Conservation (phyloP, 1,140 invertebrate genomes). For the Apocrypta bakeri region DNA sequence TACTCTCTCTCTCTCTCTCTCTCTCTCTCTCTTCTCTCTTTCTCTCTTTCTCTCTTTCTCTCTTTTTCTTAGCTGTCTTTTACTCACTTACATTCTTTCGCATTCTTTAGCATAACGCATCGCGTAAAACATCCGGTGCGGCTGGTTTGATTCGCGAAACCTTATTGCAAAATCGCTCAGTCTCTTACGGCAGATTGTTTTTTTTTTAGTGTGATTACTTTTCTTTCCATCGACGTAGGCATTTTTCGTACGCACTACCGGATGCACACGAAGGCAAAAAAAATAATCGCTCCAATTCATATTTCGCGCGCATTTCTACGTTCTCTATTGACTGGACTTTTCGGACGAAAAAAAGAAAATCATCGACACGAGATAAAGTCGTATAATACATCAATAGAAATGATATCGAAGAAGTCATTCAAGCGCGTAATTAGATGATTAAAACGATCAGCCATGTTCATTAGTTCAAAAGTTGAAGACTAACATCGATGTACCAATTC, state of each 20-base stretch:
- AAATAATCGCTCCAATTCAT: constrained; percentile 5
- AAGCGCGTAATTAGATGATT: background rate
- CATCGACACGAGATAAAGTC: background rate
- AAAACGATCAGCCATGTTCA: background rate
- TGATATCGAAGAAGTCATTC: background rate
- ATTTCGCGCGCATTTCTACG: background rate
- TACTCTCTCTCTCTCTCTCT: background rate
- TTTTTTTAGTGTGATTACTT: background rate
- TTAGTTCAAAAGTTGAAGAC: background rate
- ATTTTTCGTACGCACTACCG: constrained; percentile 47
- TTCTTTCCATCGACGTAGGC: background rate
- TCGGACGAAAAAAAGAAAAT: background rate
- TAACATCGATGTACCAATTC: background rate
- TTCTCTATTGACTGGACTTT: background rate
- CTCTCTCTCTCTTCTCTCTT: background rate
- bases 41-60: background rate
- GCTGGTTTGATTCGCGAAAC: background rate
- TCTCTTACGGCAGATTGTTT: constrained; percentile 35
- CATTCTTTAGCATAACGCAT: background rate
- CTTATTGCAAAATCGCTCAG: constrained; percentile 28
- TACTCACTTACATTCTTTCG: background rate
- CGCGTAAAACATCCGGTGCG: constrained; percentile 2
- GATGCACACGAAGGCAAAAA: constrained; percentile 20
- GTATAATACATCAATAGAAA: background rate
- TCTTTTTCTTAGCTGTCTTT: background rate